phyloP scores from a whole-genome alignment of 2,113 vertebrate genomes.

The Pseudolaguvia tuberculata region DNA sequence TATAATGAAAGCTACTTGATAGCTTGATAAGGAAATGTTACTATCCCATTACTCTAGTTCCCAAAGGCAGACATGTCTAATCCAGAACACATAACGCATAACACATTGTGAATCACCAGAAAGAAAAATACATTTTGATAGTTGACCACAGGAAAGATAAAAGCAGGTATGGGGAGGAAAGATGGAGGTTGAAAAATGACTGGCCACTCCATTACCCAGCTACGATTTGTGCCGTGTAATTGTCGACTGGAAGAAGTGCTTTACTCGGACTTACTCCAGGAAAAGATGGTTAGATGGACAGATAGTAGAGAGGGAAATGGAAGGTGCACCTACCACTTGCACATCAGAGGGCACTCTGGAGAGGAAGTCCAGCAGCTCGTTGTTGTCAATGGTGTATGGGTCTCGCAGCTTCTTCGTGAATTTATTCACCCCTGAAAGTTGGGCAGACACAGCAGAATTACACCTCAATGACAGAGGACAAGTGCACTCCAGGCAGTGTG shows the following conservation, averaged over 20 bases:
- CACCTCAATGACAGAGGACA: conserved; percentile 24
- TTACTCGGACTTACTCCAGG: conserved; percentile 13
- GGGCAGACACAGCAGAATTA: conserved; percentile 42
- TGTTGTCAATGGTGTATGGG: conserved; percentile 95
- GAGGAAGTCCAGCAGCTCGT: conserved; percentile 94
- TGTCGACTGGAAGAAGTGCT: conserved; percentile 10
- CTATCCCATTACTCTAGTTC: background rate
- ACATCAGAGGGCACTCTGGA: conserved; percentile 96
- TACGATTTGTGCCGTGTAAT: conserved; percentile 21
- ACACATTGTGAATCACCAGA: conserved; percentile 3
- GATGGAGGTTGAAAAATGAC: conserved; percentile 29
- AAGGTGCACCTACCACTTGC: conserved; percentile 85
- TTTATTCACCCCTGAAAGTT: conserved; percentile 89
- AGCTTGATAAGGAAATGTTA: background rate
- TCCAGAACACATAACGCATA: background rate
- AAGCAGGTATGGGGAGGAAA: conserved; percentile 16
- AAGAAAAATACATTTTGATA: conserved; percentile 7
- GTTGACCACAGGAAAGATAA: conserved; percentile 22
- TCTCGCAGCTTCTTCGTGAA: conserved; percentile 97
- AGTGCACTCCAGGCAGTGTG: conserved; percentile 34
- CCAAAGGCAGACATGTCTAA: background rate
- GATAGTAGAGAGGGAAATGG: conserved; percentile 21
- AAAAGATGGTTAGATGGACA: conserved; percentile 11
- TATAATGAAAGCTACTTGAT: too few relatives aligned
- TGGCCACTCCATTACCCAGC: conserved; percentile 21